Conservation (phyloP, 2,888 invertebrate species). For the Proisotoma minuta region DNA sequence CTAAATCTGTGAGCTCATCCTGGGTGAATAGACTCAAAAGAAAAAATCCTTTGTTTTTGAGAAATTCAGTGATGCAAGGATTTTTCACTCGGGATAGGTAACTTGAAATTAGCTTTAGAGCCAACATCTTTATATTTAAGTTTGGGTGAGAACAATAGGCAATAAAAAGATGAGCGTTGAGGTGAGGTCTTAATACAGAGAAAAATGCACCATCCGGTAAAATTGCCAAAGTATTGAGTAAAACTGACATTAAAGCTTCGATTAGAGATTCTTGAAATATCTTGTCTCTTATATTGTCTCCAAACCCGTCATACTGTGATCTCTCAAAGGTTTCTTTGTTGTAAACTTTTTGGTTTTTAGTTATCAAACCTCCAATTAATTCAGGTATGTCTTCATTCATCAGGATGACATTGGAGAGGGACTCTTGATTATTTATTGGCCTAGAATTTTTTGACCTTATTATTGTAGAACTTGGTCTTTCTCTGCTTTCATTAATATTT, state of each 20-base stretch:
- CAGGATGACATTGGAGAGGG: not conserved
- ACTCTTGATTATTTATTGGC: not conserved
- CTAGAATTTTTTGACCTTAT: too few relatives aligned
- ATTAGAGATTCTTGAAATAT: slow-evolving; percentile 45
- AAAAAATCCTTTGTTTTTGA: slow-evolving; percentile 38
- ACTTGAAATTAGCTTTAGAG: slow-evolving; percentile 40
- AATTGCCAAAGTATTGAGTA: slow-evolving; percentile 44
- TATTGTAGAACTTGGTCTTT: not conserved
- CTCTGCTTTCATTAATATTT: not conserved
- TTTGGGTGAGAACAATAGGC: slow-evolving; percentile 44
- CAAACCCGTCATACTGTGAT: slow-evolving; percentile 35
- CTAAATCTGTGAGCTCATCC: slow-evolving; percentile 33
- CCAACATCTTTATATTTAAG: slow-evolving; percentile 34
- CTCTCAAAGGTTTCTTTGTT: slow-evolving; percentile 29
- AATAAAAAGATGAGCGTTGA: slow-evolving; percentile 40
- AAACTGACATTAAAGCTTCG: slow-evolving; percentile 45
- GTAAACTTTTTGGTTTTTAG: slow-evolving; percentile 23
- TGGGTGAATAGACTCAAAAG: slow-evolving; percentile 41
- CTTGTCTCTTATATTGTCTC: too few relatives aligned
- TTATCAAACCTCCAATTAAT: slow-evolving; percentile 28
- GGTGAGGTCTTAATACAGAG: slow-evolving; percentile 37
- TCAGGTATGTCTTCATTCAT: slow-evolving; percentile 42
- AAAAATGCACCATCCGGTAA: slow-evolving; percentile 44
- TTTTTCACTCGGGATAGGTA: slow-evolving; percentile 43
- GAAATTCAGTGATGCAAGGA: slow-evolving; percentile 37